These are phyloP conservation scores for Clarias fuscus DNA, from an alignment of 2,797 vertebrate genomes.

Conservation along the genomic window DNA sequence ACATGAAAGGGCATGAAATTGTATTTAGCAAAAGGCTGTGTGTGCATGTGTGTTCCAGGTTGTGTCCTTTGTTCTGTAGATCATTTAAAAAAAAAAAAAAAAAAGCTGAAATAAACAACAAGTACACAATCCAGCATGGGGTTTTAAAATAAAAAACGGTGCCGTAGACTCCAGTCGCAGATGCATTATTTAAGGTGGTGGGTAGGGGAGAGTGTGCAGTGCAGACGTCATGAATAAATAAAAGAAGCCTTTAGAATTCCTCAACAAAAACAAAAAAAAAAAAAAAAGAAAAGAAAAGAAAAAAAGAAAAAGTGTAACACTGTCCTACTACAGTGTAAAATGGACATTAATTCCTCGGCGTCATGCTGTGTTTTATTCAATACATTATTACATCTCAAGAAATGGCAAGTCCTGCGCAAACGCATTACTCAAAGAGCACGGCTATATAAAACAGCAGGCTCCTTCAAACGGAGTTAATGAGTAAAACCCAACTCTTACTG, in stretches of 20 bases:
- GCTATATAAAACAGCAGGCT: slow-evolving; percentile 33
- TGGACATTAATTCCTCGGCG: slow-evolving; percentile 52
- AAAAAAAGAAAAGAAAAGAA: too few relatives aligned
- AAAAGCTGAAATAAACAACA: neutral
- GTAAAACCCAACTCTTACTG: neutral
- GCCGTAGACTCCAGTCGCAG: slow-evolving; percentile 41
- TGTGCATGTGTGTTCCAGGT: neutral
- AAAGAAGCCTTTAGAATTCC: slow-evolving; percentile 48
- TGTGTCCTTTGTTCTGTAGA: neutral
- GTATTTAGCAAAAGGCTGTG: neutral
- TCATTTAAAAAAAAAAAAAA: too few relatives aligned
- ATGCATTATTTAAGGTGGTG: slow-evolving; percentile 59
- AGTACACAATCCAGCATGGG: slow-evolving; percentile 1
- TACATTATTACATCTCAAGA: slow-evolving; percentile 31
- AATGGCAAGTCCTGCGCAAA: slow-evolving; percentile 35
- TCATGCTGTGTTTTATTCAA: slow-evolving; percentile 47
- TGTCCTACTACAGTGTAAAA: slow-evolving; percentile 34
- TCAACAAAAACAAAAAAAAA: slow-evolving; percentile 1
- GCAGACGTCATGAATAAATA: slow-evolving; percentile 55
- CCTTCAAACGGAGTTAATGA: slow-evolving; percentile 12
- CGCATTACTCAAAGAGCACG: slow-evolving; percentile 48
- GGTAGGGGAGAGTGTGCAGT: slow-evolving; percentile 31
- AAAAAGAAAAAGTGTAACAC: slow-evolving; percentile 16
- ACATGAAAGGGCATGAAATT: too few relatives aligned
- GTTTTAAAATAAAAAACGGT: slow-evolving; percentile 16